phyloP scores from a whole-genome alignment of 1,140 invertebrate genomes.

The Centruroides sculpturatus region DNA sequence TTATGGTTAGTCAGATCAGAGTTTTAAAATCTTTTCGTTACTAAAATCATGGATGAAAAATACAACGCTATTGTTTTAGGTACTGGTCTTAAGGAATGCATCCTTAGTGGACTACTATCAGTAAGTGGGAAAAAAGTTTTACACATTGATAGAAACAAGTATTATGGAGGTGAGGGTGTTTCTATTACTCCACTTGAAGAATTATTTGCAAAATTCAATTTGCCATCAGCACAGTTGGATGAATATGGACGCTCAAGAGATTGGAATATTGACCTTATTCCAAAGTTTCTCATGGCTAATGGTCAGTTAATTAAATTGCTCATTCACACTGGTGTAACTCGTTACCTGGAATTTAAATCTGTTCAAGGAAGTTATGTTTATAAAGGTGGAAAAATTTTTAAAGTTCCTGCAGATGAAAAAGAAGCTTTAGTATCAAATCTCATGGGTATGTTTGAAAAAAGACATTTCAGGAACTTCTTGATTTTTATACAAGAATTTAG shows the following conservation, averaged over 20 bases:
- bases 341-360: conserved; percentile 98
- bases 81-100: conserved; percentile 89
- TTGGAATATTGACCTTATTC: conserved; percentile 99
- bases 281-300: conserved; percentile 99
- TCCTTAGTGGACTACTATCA: conserved; percentile 96
- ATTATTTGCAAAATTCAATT: conserved; percentile 72
- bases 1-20: no score
- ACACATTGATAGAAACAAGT: conserved; percentile 99
- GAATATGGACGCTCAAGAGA: conserved; percentile 78
- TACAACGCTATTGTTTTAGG: conserved; percentile 98
- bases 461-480: conserved; percentile 92
- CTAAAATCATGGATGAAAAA: conserved; percentile 85
- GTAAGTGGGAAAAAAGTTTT: conserved; percentile 97
- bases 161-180: conserved; percentile 98
- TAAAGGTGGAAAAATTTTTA: conserved; percentile 93
- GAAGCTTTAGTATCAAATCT: conserved; percentile 92
- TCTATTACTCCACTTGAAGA: conserved; percentile 98
- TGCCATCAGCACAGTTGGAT: conserved; percentile 59
- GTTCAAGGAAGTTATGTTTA: conserved; percentile 99
- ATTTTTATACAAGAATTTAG: conserved; percentile 90
- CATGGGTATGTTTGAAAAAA: conserved; percentile 99
- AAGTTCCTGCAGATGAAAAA: conserved; percentile 98
- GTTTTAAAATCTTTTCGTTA: neutral
- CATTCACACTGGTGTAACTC: conserved; percentile 97
- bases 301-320: conserved; percentile 92